These are phyloP conservation scores for Rhyacophila evoluta DNA, from an alignment of 2,888 invertebrate genomes.

Conservation along the genomic window DNA sequence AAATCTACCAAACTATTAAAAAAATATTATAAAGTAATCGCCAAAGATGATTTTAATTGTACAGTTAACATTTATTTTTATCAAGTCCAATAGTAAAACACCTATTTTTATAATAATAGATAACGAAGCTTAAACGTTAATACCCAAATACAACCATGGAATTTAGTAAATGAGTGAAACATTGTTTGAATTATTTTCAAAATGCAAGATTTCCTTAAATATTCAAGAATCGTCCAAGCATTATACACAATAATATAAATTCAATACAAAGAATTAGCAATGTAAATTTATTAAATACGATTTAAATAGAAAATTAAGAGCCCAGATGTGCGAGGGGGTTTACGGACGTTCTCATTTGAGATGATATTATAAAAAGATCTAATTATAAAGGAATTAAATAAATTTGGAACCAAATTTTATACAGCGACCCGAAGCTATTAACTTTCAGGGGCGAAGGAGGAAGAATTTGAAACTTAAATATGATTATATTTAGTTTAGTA, in stretches of 20 bases:
- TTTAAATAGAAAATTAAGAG: conserved; percentile 7
- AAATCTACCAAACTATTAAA: too few species aligned
- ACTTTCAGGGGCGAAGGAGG: background rate
- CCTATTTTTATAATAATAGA: too few species aligned
- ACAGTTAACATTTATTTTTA: too few species aligned
- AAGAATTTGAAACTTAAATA: background rate
- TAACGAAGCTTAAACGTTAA: too few species aligned
- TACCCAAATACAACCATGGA: too few species aligned
- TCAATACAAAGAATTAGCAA: background rate
- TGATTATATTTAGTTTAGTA: background rate
- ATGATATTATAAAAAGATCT: background rate
- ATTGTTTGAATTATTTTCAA: too few species aligned
- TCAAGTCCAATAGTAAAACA: too few species aligned
- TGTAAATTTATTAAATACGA: background rate
- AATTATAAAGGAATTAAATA: conserved; percentile 3
- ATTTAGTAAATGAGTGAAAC: too few species aligned
- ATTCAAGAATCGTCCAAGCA: background rate
- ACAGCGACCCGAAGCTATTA: background rate
- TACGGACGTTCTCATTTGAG: background rate
- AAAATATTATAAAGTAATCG: too few species aligned
- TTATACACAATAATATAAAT: conserved; percentile 9
- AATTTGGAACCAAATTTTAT: background rate
- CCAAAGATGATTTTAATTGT: too few species aligned
- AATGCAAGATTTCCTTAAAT: too few species aligned
- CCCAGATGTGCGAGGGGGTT: background rate